Evolutionary conservation across 2,113 vertebrate genomes (phyloP).

Genomic region (Lota lota): DNA sequence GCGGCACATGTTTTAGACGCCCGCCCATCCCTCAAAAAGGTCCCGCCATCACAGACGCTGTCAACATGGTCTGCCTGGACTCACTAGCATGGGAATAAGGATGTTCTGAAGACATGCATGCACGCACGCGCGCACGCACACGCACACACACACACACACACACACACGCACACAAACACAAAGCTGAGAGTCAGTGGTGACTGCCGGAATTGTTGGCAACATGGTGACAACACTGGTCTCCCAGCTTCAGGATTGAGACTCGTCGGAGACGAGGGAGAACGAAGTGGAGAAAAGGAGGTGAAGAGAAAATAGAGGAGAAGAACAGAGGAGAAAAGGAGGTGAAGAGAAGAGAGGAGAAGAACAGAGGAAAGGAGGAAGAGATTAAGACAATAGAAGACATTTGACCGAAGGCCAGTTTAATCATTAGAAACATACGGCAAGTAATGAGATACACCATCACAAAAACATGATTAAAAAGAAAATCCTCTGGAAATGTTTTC

Average conservation of each 20-base stretch:
- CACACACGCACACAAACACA: too few relatives aligned
- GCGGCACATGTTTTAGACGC: neutral
- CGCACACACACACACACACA: too few relatives aligned
- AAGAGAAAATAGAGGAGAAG: conserved; percentile 15
- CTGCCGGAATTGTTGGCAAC: too few relatives aligned
- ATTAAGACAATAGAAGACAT: neutral
- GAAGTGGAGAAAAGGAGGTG: neutral
- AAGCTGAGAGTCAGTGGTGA: too few relatives aligned
- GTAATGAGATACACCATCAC: neutral
- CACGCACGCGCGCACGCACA: too few relatives aligned
- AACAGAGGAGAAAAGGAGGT: neutral
- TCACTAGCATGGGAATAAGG: too few relatives aligned
- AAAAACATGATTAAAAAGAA: too few relatives aligned
- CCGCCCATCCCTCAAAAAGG: neutral
- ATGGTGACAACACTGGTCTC: conserved; percentile 27
- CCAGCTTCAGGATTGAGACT: conserved; percentile 31
- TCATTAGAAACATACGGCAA: conserved; percentile 48
- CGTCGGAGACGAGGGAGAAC: conserved; percentile 3
- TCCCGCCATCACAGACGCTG: neutral
- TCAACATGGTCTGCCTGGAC: too few relatives aligned
- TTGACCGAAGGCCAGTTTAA: conserved; percentile 46
- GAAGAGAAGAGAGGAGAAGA: conserved; percentile 15
- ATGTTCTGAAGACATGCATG: too few relatives aligned
- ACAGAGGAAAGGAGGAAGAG: neutral
- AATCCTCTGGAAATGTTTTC: too few relatives aligned